A percentile compares a stretch with the other conserved stretches of the same genome.
Conservation (phyloP, 2,888 invertebrate species). For the Drosophila crucigera region DNA sequence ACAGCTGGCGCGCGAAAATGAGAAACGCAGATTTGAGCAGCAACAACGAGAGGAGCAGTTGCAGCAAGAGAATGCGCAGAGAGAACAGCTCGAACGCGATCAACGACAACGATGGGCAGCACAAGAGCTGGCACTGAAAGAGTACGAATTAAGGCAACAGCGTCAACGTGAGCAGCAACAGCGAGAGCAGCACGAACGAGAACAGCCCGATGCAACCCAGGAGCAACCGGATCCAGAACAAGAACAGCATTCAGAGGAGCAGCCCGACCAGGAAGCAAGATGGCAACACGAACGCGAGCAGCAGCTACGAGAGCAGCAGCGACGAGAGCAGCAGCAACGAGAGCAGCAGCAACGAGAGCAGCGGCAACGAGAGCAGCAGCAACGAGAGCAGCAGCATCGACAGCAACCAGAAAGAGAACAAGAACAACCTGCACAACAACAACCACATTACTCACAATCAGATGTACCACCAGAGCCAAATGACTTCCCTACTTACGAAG, state of each 20-base stretch:
- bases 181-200: constrained; percentile 3
- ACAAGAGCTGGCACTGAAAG: background rate
- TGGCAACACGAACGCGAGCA: background rate
- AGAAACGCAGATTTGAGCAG: constrained; percentile 28
- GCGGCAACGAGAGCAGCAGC: background rate
- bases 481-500: constrained; percentile 48
- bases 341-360: background rate
- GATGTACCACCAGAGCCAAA: constrained; percentile 10
- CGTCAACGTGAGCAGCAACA: constrained; percentile 22
- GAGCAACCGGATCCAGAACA: background rate
- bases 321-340: rapidly evolving
- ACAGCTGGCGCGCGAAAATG: constrained; percentile 35
- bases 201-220: constrained; percentile 4
- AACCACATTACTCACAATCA: constrained; percentile 2
- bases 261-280: background rate
- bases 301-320: background rate
- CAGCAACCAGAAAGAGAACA: background rate
- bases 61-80: constrained; percentile 24
- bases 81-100: constrained; percentile 29
- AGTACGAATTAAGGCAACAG: background rate
- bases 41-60: constrained; percentile 24
- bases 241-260: background rate
- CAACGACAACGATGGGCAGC: constrained; percentile 23
- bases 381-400: background rate
- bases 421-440: background rate